Conservation (phyloP, 2,888 invertebrate genomes). For the Pecten maximus region DNA sequence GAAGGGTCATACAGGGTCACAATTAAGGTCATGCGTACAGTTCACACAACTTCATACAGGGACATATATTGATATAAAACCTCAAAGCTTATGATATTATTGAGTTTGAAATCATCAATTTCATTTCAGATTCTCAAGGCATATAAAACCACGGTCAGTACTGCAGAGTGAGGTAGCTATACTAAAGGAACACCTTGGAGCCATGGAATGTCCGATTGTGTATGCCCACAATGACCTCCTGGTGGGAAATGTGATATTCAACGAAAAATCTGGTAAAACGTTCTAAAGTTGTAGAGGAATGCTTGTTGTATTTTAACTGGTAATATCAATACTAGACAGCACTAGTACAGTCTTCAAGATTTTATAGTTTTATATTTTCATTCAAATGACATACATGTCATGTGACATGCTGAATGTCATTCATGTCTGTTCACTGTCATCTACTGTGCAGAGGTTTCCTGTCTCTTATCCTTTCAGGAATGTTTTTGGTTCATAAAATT, state of each 20-base stretch:
- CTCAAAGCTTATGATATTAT: not conserved
- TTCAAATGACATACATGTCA: too few relatives aligned
- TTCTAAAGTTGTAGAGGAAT: not conserved
- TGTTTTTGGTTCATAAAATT: too few relatives aligned
- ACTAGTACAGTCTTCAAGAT: too few relatives aligned
- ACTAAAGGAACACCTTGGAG: slow-evolving; percentile 88
- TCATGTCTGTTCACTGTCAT: too few relatives aligned
- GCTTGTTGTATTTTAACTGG: not conserved
- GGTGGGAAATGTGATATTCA: slow-evolving; percentile 95
- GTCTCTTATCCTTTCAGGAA: too few relatives aligned
- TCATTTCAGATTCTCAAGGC: slow-evolving; percentile 61
- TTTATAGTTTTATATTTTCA: too few relatives aligned
- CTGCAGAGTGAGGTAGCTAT: slow-evolving; percentile 81
- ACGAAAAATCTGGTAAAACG: slow-evolving; percentile 84
- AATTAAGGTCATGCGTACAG: too few relatives aligned
- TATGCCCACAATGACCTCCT: slow-evolving; percentile 99
- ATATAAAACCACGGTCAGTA: slow-evolving; percentile 61
- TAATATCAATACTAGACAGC: not conserved
- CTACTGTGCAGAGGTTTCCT: too few relatives aligned
- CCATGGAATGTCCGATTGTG: slow-evolving; percentile 87
- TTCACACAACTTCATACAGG: slow-evolving; percentile 81
- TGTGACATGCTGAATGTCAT: too few relatives aligned
- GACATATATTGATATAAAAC: slow-evolving; percentile 86
- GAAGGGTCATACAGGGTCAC: not conserved
- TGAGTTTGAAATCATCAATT: not conserved